These are phyloP conservation scores for Drosophila novamexicana DNA, from an alignment of 1,140 invertebrate species.

Conservation along the genomic window DNA sequence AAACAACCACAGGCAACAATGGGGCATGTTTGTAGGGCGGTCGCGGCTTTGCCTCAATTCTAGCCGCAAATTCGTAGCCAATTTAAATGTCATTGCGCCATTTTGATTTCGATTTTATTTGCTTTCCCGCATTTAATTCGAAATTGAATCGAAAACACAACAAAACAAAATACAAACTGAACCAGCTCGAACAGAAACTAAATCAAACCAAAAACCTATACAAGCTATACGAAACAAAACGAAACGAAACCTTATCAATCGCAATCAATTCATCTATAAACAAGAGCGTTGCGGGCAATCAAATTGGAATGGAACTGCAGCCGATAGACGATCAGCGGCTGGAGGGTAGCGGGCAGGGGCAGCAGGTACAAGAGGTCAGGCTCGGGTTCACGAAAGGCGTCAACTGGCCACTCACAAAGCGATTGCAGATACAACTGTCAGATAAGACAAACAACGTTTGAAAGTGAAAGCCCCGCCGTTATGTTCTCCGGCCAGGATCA, in stretches of 20 bases:
- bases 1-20: slow-evolving; percentile 37
- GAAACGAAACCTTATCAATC: slow-evolving; percentile 59
- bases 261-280: slow-evolving; percentile 45
- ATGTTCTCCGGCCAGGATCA: slow-evolving; percentile 32
- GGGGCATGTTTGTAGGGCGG: slow-evolving; percentile 43
- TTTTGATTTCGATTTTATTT: slow-evolving; percentile 53
- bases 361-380: slow-evolving; percentile 47
- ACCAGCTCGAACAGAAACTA: background rate
- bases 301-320: slow-evolving; percentile 4
- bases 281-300: slow-evolving; percentile 38
- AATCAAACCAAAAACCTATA: slow-evolving; percentile 1
- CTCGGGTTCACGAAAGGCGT: slow-evolving; percentile 52
- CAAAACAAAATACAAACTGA: slow-evolving; percentile 16
- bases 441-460: slow-evolving; percentile 50
- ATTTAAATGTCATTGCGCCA: slow-evolving; percentile 79
- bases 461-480: slow-evolving; percentile 61
- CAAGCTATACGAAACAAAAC: slow-evolving; percentile 12
- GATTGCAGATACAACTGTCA: slow-evolving; percentile 52
- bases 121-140: slow-evolving; percentile 53
- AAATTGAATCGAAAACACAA: slow-evolving; percentile 44
- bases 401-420: slow-evolving; percentile 72
- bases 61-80: slow-evolving; percentile 52
- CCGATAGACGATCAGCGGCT: background rate
- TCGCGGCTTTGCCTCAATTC: slow-evolving; percentile 23
- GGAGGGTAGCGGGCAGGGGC: background rate